Evolutionary conservation across 2,888 invertebrate genomes (phyloP), one percentile per base, ranked within the genome.

Genomic region (Lasioglossum malachurum): DNA sequence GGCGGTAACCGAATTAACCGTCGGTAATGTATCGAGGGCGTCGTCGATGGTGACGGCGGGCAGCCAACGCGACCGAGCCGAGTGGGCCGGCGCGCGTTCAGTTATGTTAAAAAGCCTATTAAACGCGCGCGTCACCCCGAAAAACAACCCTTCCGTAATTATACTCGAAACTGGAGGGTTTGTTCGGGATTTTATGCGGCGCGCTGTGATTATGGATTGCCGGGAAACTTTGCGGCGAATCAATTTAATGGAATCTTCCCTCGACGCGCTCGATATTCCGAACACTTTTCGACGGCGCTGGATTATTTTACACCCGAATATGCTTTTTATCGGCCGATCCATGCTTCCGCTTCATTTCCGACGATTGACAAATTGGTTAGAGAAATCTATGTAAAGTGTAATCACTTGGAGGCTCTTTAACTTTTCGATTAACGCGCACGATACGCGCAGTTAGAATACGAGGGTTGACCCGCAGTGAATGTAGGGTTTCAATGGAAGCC

Each of bases 21-120:
- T 88, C 92, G 93, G 91, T 94, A 94, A 94, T 94, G 94, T 93
- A 94, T 94, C 91, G 92, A 92, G 91, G 92, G 91, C 86, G 89
- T 90, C 88, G 92, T 92, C 94, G 93, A 94, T 94, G 94, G 94
- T 93, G 94, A 94, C 94, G 87, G 89, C 89, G 89, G 88, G 84
- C 83, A 87, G 86, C 83, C 90, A 78, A 75, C 78, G 87, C 88
- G 86, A 87, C 85, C 85, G 84, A 87, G 81, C 57, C n/a, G 46
- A 35, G 64, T 71, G 77, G 57, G 16, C 38, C 72, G 67, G 73
- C 72, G 72, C 64, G 75, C 75, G 86, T 86, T 71, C 74, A 82
- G 83, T 85, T 87, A 88, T 89, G 89, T 86, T 88, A 91, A 91
- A 92, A 88, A 89, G 89, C 88, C 88, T 87, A 84, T 91, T 83